These are phyloP conservation scores for Agrotis segetum DNA, from an alignment of 2,888 invertebrate species.

Conservation along the genomic window DNA sequence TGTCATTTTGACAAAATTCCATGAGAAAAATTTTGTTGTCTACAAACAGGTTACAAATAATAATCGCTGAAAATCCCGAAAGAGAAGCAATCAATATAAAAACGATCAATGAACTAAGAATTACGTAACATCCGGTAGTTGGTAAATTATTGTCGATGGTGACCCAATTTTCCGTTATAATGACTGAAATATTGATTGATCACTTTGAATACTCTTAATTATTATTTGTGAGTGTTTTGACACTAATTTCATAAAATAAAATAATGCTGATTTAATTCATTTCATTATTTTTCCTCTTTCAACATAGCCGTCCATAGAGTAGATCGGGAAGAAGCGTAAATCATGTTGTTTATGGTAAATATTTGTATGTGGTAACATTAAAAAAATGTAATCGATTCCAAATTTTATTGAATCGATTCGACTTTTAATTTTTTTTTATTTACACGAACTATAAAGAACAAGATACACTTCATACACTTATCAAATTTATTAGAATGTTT, in stretches of 20 bases:
- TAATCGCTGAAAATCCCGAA: constrained; percentile 34
- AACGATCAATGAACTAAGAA: constrained; percentile 44
- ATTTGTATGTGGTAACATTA: constrained; percentile 46
- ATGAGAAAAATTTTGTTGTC: neutral
- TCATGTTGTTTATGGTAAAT: constrained; percentile 36
- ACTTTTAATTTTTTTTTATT: too few species aligned
- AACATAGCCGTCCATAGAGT: constrained; percentile 46
- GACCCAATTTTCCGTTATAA: constrained; percentile 28
- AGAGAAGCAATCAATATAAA: constrained; percentile 22
- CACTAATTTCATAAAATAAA: neutral
- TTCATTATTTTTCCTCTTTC: constrained; percentile 36
- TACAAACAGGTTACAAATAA: neutral
- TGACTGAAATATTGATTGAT: neutral
- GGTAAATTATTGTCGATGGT: constrained; percentile 55
- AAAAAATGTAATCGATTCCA: neutral
- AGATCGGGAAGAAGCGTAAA: constrained; percentile 19
- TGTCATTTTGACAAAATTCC: constrained; percentile 44
- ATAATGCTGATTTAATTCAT: neutral
- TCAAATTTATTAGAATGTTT: fast-evolving
- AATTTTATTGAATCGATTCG: constrained; percentile 10
- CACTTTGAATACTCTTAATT: neutral
- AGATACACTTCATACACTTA: fast-evolving
- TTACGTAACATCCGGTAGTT: constrained; percentile 59
- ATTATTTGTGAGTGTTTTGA: neutral
- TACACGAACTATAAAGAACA: fast-evolving